These are phyloP conservation scores for Apogon hyalosoma DNA, from an alignment of 2,797 vertebrate species.

Conservation along the genomic window DNA sequence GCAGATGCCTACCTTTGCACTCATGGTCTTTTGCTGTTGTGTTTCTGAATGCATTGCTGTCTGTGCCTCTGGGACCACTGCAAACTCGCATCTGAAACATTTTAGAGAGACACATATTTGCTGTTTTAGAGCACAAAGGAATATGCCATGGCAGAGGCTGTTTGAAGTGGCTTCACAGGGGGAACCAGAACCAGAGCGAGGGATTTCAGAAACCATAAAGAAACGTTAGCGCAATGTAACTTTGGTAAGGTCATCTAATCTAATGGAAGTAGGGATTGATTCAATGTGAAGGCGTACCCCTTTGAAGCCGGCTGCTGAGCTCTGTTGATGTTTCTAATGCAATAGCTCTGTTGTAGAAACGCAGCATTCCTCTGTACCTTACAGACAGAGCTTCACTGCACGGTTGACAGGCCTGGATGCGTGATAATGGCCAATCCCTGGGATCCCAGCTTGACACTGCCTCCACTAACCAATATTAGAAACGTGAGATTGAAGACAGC, in stretches of 20 bases:
- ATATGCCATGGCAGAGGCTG: constrained; percentile 77
- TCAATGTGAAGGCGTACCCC: constrained; percentile 77
- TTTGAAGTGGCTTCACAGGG: constrained; percentile 85
- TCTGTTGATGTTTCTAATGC: constrained; percentile 78
- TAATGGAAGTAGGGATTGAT: constrained; percentile 79
- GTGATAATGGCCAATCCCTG: constrained; percentile 63
- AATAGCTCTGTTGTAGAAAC: constrained; percentile 69
- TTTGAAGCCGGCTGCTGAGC: constrained; percentile 71
- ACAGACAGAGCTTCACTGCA: constrained; percentile 51
- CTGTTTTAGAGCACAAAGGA: constrained; percentile 81
- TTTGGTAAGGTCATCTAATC: constrained; percentile 76
- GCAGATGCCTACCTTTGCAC: constrained; percentile 47
- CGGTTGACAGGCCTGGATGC: constrained; percentile 49
- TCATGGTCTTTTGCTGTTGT: constrained; percentile 43
- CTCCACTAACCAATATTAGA: constrained; percentile 55
- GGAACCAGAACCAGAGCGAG: constrained; percentile 81
- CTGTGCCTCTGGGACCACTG: constrained; percentile 68
- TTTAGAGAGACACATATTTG: constrained; percentile 84
- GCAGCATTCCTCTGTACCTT: constrained; percentile 65
- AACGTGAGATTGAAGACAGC: constrained; percentile 46
- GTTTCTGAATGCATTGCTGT: constrained; percentile 54
- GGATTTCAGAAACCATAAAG: constrained; percentile 79
- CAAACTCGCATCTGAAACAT: constrained; percentile 81
- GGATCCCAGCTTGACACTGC: constrained; percentile 51
- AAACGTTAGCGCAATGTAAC: constrained; percentile 77